Conservation (phyloP, 2,888 invertebrate species). For the Camponotus fellah region DNA sequence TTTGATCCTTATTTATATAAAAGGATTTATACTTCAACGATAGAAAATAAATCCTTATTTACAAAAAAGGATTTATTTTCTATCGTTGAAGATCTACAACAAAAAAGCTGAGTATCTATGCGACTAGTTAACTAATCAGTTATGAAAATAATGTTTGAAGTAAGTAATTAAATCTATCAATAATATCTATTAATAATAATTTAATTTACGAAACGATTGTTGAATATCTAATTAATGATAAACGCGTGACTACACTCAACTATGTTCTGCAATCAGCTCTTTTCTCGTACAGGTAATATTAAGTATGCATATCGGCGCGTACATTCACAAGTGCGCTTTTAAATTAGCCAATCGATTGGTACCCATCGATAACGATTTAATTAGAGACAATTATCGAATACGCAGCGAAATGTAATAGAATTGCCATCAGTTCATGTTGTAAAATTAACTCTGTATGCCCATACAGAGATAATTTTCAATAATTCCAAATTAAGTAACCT, state of each 20-base stretch:
- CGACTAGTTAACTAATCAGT: not conserved
- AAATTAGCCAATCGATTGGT: conserved; percentile 27
- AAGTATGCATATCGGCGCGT: conserved; percentile 29
- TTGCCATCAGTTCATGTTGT: not conserved
- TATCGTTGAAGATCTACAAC: not conserved
- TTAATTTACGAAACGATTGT: conserved; percentile 19
- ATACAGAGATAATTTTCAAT: not conserved
- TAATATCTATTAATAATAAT: conserved; percentile 28
- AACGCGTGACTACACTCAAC: not conserved
- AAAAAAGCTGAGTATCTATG: not conserved
- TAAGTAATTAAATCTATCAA: conserved; percentile 36
- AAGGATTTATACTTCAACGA: not conserved
- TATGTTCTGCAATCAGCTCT: not conserved
- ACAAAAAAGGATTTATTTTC: not conserved
- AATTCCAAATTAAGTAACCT: not conserved
- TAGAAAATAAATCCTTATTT: not conserved
- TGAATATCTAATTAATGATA: conserved; percentile 35
- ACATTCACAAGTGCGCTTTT: conserved; percentile 23
- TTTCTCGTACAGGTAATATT: conserved; percentile 24
- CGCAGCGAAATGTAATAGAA: conserved; percentile 23
- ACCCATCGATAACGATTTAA: conserved; percentile 36
- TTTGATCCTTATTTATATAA: no score
- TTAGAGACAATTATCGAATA: conserved; percentile 48
- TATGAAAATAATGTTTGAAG: conserved; percentile 9
- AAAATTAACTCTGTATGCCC: conserved; percentile 22